phyloP scores from a whole-genome alignment of 2,797 vertebrate species.

The Danio aesculapii region DNA sequence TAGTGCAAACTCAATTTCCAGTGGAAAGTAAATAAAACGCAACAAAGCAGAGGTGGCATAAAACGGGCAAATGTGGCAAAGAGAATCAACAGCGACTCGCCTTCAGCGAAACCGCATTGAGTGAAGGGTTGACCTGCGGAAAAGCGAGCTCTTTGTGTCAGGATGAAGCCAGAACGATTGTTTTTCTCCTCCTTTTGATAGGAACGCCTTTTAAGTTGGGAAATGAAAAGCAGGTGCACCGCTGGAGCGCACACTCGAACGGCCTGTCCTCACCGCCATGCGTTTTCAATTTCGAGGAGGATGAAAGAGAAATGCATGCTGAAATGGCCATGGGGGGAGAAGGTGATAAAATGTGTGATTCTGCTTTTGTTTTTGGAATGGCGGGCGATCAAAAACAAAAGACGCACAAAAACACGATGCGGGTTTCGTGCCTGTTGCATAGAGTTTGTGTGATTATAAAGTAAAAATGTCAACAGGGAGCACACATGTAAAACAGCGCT shows the following conservation, averaged over 20 bases:
- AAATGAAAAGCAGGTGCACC: conserved; percentile 96
- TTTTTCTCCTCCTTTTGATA: conserved; percentile 93
- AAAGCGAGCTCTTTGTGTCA: conserved; percentile 79
- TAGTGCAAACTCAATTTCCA: conserved; percentile 42
- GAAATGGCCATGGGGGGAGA: conserved; percentile 72
- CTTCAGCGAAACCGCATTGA: conserved; percentile 75
- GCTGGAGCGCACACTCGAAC: conserved; percentile 88
- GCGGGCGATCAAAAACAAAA: conserved; percentile 40
- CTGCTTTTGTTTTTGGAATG: conserved; percentile 49
- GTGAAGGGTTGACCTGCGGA: conserved; percentile 65
- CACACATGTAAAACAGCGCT: conserved; percentile 31
- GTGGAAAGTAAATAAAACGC: conserved; percentile 54
- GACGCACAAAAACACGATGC: conserved; percentile 27
- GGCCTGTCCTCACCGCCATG: conserved; percentile 82
- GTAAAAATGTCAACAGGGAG: conserved; percentile 36
- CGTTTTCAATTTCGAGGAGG: conserved; percentile 85
- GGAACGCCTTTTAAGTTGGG: conserved; percentile 94
- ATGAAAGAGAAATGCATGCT: conserved; percentile 92
- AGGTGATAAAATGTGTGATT: conserved; percentile 63
- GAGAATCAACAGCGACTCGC: conserved; percentile 67
- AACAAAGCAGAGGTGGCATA: conserved; percentile 51
- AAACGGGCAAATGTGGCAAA: conserved; percentile 53
- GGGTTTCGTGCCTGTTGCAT: conserved; percentile 25
- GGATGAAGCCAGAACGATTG: conserved; percentile 83
- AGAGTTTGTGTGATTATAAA: conserved; percentile 21